Conservation (phyloP, 2,888 invertebrate species). For the Bimastos eiseni region DNA sequence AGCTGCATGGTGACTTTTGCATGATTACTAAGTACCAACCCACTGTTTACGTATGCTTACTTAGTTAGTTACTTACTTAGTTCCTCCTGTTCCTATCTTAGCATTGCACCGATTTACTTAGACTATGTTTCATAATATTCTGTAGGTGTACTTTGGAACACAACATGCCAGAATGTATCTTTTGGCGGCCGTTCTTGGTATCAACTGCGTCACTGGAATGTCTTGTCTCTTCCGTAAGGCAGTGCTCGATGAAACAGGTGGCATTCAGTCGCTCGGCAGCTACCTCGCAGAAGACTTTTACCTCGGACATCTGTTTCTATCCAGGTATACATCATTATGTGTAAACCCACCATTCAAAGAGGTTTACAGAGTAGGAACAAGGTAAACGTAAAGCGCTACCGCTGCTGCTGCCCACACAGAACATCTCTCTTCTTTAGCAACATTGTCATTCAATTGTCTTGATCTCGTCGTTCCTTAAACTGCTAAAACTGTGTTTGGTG, state of each 20-base stretch:
- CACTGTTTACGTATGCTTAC: not conserved
- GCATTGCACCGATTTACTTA: not conserved
- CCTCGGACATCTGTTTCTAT: constrained; percentile 84
- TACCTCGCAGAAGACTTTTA: constrained; percentile 98
- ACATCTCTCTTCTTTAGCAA: no score
- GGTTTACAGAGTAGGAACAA: not conserved
- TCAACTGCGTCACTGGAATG: constrained; percentile 99
- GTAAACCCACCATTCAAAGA: not conserved
- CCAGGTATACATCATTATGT: constrained; percentile 62
- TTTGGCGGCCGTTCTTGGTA: constrained; percentile 83
- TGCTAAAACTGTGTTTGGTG: no score
- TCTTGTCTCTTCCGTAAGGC: constrained; percentile 87
- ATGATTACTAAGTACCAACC: not conserved
- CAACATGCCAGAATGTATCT: constrained; percentile 94
- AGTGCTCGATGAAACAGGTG: constrained; percentile 85
- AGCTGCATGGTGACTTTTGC: not conserved
- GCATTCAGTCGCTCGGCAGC: constrained; percentile 84
- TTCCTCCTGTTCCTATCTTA: not conserved
- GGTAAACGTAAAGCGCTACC: not conserved
- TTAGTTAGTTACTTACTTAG: not conserved
- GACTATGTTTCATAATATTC: not conserved
- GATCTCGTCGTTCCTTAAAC: no score
- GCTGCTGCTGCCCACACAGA: not conserved
- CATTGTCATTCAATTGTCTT: no score
- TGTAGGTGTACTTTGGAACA: constrained; percentile 89